phyloP scores from a whole-genome alignment of 2,113 vertebrate genomes.

The Pardalotus punctatus region DNA sequence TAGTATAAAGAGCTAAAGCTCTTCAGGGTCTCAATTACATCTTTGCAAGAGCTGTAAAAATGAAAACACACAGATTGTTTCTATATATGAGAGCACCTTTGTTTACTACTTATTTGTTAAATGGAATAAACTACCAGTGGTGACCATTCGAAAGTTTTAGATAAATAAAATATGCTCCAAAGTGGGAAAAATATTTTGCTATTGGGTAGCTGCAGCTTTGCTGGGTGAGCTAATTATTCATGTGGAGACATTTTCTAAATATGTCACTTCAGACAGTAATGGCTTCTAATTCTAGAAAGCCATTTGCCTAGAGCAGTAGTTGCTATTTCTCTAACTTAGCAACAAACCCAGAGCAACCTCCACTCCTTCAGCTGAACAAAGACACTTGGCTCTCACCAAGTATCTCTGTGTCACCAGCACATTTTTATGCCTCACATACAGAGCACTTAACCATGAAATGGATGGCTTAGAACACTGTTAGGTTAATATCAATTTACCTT shows the following conservation, averaged over 20 bases:
- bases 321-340: background rate
- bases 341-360: background rate
- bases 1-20: background rate
- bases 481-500: background rate
- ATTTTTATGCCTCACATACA: background rate
- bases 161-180: background rate
- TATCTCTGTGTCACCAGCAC: background rate
- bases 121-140: background rate
- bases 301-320: slow-evolving; percentile 4
- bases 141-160: background rate
- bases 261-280: slow-evolving; percentile 19
- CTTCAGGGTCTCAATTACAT: slow-evolving; percentile 22
- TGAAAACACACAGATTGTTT: background rate
- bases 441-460: background rate
- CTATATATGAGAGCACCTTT: slow-evolving; percentile 7
- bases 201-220: slow-evolving; percentile 23
- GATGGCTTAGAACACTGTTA: background rate
- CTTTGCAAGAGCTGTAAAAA: slow-evolving; percentile 32
- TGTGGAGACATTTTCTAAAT: background rate
- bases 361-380: background rate
- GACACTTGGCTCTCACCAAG: background rate
- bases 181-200: background rate
- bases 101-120: background rate
- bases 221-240: background rate
- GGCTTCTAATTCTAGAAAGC: slow-evolving; percentile 49